Base-by-base conservation (phyloP, 2,113 vertebrate species). In the Callipepla californica region DNA sequence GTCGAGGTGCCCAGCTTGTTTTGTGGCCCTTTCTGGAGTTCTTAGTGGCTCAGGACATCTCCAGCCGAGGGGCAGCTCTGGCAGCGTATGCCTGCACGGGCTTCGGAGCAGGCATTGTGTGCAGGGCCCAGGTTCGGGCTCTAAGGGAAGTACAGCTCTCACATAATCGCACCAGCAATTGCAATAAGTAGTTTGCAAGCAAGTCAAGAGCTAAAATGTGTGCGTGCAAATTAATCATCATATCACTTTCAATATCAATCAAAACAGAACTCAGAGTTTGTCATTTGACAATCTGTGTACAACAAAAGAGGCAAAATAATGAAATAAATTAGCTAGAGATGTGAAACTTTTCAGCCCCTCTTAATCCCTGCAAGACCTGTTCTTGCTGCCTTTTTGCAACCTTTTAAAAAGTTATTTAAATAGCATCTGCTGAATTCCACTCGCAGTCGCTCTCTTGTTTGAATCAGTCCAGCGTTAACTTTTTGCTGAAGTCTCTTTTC, bases 131-230 rank as follows among this genome's bases (percentile, higher is more conserved):
- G 59, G 80, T 53, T 82, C 62, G 53, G 73, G 75, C 81, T 89
- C 58, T 86, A 87, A 65, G 74, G 86, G 86, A 87, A 82, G 67
- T 63, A 50, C 87, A 82, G 66, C 74, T 16, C 82, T 55, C 75
- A 77, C 62, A 44, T 59, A 81, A 85, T 80, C 63, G 79, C 85
- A 89, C 77, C 89, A 80, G 78, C 85, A 67, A 81, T 67, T 42
- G 87, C 82, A 94, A 73, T 72, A 89, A 50, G 72, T 74, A 67
- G 78, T 91, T 93, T 91, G 89, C 87, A 82, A 90, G 96, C 87
- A 76, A 93, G 82, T 78, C 75, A 78, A 91, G 94, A 95, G 85
- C 73, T 83, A 68, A 94, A 92, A 88, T 90, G 77, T 36, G 45
- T 75, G 61, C 0, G 50, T 44, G 53, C 79, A 81, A 90, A 88